A percentile compares a stretch with the other conserved stretches of the same genome.
Conservation (phyloP, 2,888 invertebrate species). For the Sarcophaga rosellei region DNA sequence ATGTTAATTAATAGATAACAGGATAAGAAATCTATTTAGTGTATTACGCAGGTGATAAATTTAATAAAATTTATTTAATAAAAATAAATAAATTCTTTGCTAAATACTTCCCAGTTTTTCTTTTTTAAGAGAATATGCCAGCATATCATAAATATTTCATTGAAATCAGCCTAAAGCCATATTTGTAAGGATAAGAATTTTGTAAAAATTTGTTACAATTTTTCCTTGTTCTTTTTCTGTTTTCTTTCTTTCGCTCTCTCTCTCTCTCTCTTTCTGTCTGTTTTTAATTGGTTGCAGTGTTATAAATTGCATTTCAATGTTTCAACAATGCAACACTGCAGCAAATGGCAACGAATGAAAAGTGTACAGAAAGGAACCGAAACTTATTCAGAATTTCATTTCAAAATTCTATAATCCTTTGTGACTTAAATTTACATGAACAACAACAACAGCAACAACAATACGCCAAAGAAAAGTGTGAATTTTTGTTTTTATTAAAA, state of each 20-base stretch:
- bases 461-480: neutral
- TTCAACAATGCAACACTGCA: slow-evolving; percentile 10
- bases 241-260: neutral
- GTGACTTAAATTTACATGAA: neutral
- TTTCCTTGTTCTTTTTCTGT: neutral
- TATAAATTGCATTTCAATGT: slow-evolving; percentile 10
- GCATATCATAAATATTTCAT: neutral
- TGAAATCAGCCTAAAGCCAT: slow-evolving; percentile 3
- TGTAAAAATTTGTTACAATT: neutral
- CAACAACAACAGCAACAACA: neutral
- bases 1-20: no score
- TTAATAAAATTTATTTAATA: neutral
- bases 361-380: neutral
- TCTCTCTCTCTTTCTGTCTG: neutral
- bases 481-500: no score
- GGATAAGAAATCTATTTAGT: no score
- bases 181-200: neutral
- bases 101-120: neutral
- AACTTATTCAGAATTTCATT: neutral
- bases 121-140: neutral
- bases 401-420: neutral
- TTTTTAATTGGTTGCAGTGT: slow-evolving; percentile 5
- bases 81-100: neutral
- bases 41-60: no score
- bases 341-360: slow-evolving; percentile 1